Conservation (phyloP, 2,113 vertebrate species). For the Lonchura striata region DNA sequence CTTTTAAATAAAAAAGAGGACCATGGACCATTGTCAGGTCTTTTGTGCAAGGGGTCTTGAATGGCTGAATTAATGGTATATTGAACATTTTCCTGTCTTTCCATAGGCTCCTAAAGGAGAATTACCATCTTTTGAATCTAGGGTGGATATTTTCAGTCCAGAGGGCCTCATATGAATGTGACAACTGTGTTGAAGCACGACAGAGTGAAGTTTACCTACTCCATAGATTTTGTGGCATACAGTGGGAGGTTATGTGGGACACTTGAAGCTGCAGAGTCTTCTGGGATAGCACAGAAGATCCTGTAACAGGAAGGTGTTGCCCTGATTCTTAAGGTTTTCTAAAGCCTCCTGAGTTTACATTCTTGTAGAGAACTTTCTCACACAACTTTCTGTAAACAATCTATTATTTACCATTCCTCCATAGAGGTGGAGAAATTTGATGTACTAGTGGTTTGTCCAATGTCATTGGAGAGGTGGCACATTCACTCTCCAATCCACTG, state of each 20-base stretch:
- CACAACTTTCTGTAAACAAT: no score
- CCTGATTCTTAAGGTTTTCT: no score
- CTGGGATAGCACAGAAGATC: neutral
- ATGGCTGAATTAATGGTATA: neutral
- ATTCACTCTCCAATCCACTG: no score
- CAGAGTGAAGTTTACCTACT: neutral
- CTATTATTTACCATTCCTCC: no score
- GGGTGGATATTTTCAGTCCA: neutral
- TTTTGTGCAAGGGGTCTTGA: neutral
- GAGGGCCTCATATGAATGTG: neutral
- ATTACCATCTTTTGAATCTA: neutral
- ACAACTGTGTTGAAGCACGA: neutral
- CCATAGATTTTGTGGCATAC: neutral
- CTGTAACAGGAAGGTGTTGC: neutral
- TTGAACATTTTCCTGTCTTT: neutral
- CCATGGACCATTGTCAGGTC: fast-evolving
- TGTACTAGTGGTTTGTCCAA: no score
- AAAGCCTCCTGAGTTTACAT: no score
- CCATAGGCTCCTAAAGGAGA: neutral
- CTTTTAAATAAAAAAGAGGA: neutral
- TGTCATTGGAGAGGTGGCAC: no score
- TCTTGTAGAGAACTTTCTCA: no score
- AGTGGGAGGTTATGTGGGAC: neutral
- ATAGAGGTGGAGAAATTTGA: no score
- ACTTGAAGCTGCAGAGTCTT: neutral